Evolutionary conservation across 1,140 invertebrate species (phyloP), one percentile per base, ranked within the genome.

Genomic region (Drosophila suzukii): DNA sequence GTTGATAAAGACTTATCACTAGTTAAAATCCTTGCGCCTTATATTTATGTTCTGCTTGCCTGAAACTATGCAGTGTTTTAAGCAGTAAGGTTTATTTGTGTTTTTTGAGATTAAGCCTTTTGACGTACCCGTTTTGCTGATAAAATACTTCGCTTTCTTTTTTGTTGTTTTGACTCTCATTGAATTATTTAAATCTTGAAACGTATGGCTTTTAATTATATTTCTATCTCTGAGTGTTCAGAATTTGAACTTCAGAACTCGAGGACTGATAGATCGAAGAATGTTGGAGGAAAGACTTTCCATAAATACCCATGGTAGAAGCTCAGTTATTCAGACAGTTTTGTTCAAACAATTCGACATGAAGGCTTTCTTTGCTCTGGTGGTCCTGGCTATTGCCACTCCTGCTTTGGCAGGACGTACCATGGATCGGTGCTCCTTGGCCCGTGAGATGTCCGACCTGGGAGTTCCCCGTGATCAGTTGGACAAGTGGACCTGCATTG

Each of bases 341-440:
- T 55, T 13, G n/a, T 36, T 55, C 34, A 30, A 46, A 15, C 10
- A 11, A 39, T 36, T 53, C 54, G 47, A 58, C 53, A 83, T 83
- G 78, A 83, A 83, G 78, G 63, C 71, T 36, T 66, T 75, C 41
- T 44, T 80, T 24, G 65, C 58, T 54, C 55, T 82, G 11, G 17
- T 70, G 24, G 75, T 57, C 24, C 68, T 83, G 57, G 78, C 65
- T 41, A 27, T 32, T 11, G 79, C 75, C 55, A 70, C 75, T 30
- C 77, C 82, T 24, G 77, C 85, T n/a, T n/a, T 81, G 38, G 62
- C 49, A 1, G 85, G 67, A 36, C 83, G 74, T 54, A 91, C 78
- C 46, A 58, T 92, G 61, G 75, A 77, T 49, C 81, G 90, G 20
- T 93, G 92, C 79, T 84, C 85, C 55, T 49, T 93, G 81, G 91